Evolutionary conservation across 2,888 invertebrate species (phyloP), one percentile per base, ranked within the genome.

Genomic region (Rotaria sp.): DNA sequence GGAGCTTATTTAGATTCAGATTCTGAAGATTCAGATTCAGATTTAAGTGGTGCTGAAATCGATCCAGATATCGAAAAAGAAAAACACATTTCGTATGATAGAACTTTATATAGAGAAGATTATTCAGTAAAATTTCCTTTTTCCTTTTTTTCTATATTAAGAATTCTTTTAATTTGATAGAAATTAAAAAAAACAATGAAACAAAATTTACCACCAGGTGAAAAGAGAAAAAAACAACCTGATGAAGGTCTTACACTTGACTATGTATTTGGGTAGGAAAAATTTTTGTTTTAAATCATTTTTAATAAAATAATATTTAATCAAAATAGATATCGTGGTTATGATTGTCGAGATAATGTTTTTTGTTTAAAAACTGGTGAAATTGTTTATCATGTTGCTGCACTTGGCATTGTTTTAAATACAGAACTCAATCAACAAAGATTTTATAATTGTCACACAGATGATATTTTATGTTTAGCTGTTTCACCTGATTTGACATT

Each of bases 321-420:
- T 41, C 21, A 35, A 5, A 41, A 5, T 89, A 92, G 92, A 10
- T 92, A 92, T 87, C 90, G 92, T 11, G 92, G 92, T 7, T 91
- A 91, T 88, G 92, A 92, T 88, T 91, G 92, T 87, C 89, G 91
- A 21, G 91, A 91, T 88, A 92, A 92, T 88, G 87, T 91, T 86
- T 90, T 91, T 88, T 91, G 90, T 88, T 90, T 90, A 2, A 90
- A 90, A 88, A 89, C 88, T 85, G 91, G 91, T 10, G 90, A 90
- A 85, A 89, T 92, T 8, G 91, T 92, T 10, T 92, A 91, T 88
- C 91, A 91, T 87, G 91, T 92, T 41, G 92, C 92, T 0, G 91
- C 91, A 0, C 89, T 91, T 15, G 91, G 91, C 38, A 89, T 92
- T n/a, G 89, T 92, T 15, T 89, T 89, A 87, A 90, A 90, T 88